Conservation (phyloP, 2,113 vertebrate species). For the Anguilla japonica region DNA sequence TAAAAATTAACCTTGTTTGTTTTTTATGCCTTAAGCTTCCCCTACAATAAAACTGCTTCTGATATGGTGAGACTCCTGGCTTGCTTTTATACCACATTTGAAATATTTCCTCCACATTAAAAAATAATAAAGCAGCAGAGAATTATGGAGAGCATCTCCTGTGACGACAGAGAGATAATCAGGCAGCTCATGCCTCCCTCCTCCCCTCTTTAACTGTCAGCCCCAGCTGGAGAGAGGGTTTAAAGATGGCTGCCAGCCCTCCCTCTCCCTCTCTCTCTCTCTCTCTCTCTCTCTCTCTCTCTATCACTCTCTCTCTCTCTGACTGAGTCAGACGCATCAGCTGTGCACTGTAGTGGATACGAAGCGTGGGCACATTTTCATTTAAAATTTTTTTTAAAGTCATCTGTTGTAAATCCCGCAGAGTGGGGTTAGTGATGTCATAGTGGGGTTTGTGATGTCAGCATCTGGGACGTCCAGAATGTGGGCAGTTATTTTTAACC, state of each 20-base stretch:
- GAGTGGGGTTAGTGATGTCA: constrained; percentile 25
- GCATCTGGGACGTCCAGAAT: constrained; percentile 18
- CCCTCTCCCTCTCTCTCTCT: background rate
- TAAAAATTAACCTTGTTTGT: background rate
- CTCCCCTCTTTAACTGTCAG: background rate
- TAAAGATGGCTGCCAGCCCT: background rate
- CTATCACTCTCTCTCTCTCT: too few species aligned
- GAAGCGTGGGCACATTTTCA: background rate
- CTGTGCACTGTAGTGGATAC: background rate
- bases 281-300: background rate
- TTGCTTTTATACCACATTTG: background rate
- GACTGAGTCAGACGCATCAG: background rate
- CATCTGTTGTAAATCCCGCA: constrained; percentile 15
- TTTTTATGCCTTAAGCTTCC: background rate
- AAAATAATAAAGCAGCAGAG: background rate
- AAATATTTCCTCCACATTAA: background rate
- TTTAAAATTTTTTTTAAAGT: background rate
- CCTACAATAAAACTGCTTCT: background rate
- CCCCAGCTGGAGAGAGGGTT: background rate
- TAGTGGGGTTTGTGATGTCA: constrained; percentile 24
- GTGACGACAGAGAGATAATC: background rate
- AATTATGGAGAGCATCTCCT: background rate
- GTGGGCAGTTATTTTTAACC: constrained; percentile 20
- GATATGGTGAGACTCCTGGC: background rate
- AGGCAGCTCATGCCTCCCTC: background rate